Evolutionary conservation across 2,113 vertebrate species (phyloP).

Genomic region (Ceratotherium simum): DNA sequence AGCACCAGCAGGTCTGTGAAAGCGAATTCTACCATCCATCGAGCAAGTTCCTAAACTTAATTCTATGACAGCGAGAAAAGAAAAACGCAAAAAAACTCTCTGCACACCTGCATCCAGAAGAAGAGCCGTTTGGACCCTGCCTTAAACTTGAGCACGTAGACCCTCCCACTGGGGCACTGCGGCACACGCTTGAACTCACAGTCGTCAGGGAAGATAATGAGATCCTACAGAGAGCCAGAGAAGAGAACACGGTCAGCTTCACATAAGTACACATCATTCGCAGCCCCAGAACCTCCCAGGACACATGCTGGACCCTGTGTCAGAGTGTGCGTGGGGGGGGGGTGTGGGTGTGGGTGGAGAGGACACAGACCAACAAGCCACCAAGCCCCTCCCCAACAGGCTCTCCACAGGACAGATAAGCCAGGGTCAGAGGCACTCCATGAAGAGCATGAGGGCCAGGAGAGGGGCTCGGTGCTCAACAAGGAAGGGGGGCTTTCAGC

Average conservation of each 20-base stretch:
- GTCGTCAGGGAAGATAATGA: constrained; percentile 98
- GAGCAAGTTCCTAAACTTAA: not conserved
- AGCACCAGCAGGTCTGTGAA: not conserved
- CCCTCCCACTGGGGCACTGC: constrained; percentile 96
- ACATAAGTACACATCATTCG: fast-evolving
- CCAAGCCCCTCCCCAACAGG: not conserved
- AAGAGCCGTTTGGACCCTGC: constrained; percentile 97
- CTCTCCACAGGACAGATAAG: not conserved
- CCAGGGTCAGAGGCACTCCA: not conserved
- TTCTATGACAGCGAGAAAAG: fast-evolving
- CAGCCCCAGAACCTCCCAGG: not conserved
- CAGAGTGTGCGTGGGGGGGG: not conserved
- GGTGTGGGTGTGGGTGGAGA: not conserved
- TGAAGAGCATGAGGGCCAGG: fast-evolving
- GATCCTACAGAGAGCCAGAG: constrained; percentile 87
- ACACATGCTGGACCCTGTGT: fast-evolving
- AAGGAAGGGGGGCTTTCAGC: fast-evolving
- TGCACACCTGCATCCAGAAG: constrained; percentile 98
- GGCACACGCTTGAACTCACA: constrained; percentile 97
- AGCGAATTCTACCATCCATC: fast-evolving
- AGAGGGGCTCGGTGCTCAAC: not conserved
- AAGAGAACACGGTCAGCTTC: fast-evolving
- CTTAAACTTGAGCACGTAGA: constrained; percentile 98
- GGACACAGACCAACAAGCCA: not conserved
- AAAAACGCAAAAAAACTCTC: fast-evolving